phyloP scores from a whole-genome alignment of 1,140 invertebrate species.

The Ptiloglossa arizonensis region DNA sequence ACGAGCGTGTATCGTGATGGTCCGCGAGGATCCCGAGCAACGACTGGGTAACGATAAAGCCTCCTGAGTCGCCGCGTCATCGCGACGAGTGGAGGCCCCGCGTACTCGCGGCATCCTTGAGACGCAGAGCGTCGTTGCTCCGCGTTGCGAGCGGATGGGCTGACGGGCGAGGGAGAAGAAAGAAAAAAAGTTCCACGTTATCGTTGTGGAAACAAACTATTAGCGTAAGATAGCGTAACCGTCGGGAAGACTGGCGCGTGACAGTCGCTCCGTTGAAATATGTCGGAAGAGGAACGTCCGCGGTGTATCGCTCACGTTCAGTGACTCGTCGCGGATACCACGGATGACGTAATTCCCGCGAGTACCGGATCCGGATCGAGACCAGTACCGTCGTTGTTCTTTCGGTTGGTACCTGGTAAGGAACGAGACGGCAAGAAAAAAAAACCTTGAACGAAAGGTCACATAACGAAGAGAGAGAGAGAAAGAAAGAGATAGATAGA shows the following conservation, averaged over 20 bases:
- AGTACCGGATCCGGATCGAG: too few species aligned
- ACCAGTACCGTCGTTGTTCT: too few species aligned
- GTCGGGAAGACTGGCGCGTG: slow-evolving; percentile 63
- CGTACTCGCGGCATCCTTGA: slow-evolving; percentile 45
- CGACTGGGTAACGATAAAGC: background rate
- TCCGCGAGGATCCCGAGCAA: background rate
- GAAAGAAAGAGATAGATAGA: too few species aligned
- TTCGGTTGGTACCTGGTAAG: too few species aligned
- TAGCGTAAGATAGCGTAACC: slow-evolving; percentile 76
- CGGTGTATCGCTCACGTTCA: background rate
- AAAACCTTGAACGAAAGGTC: too few species aligned
- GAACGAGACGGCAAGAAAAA: too few species aligned
- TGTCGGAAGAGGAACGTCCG: slow-evolving; percentile 59
- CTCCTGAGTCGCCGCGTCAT: slow-evolving; percentile 15
- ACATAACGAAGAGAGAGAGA: too few species aligned
- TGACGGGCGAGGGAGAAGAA: too few species aligned
- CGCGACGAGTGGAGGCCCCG: background rate
- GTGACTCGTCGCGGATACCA: background rate
- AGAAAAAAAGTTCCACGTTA: slow-evolving; percentile 60
- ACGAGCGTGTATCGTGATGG: background rate
- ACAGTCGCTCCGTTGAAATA: slow-evolving; percentile 67
- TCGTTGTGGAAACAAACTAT: slow-evolving; percentile 81
- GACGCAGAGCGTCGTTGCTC: background rate
- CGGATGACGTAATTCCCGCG: too few species aligned
- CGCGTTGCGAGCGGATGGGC: background rate